Evolutionary conservation across 2,113 vertebrate genomes (phyloP).

Genomic region (Narcine bancroftii): DNA sequence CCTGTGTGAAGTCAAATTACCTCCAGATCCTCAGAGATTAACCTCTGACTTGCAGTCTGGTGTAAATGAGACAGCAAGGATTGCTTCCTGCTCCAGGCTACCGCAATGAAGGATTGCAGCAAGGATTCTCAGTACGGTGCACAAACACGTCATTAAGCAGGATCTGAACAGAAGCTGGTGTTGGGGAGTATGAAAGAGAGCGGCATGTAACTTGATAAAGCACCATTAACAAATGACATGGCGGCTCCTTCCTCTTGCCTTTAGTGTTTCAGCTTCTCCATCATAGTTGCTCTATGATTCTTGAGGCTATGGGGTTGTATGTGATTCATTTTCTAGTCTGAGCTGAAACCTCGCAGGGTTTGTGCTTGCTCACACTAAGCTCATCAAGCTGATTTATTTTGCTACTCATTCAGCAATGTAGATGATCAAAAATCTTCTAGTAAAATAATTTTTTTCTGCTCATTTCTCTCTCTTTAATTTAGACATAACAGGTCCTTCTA

Average conservation of each 20-base stretch:
- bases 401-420: not conserved
- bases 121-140: not conserved
- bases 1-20: not conserved
- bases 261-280: slow-evolving; percentile 36
- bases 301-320: not conserved
- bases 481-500: no score
- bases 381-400: not conserved
- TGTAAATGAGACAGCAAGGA: not conserved
- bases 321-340: not conserved
- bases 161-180: not conserved
- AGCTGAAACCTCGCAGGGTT: not conserved
- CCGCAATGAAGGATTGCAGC: not conserved
- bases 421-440: no score
- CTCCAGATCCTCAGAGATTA: not conserved
- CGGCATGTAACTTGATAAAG: not conserved
- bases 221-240: not conserved
- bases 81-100: not conserved
- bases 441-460: no score
- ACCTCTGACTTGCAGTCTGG: not conserved
- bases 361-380: not conserved
- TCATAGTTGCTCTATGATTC: slow-evolving; percentile 45
- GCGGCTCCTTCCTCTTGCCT: not conserved
- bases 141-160: not conserved
- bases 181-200: not conserved
- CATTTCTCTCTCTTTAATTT: no score